These are phyloP conservation scores for Himalopsyche tibetana DNA, from an alignment of 2,888 invertebrate genomes.

Conservation along the genomic window DNA sequence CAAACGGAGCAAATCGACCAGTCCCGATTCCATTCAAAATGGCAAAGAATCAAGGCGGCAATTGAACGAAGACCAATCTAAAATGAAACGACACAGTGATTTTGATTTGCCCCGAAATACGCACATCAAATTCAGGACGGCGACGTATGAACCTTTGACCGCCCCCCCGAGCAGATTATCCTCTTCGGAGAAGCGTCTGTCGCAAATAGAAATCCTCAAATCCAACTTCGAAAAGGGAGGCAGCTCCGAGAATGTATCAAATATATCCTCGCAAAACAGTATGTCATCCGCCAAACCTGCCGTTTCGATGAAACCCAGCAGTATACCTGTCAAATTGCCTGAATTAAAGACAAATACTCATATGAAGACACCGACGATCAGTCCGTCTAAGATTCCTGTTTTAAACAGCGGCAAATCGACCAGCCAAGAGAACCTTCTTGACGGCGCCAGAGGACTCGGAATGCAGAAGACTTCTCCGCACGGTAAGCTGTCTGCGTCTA, in stretches of 20 bases:
- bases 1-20: conserved; percentile 59
- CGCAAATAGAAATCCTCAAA: conserved; percentile 74
- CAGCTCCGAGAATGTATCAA: conserved; percentile 68
- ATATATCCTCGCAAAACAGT: conserved; percentile 28
- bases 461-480: conserved; percentile 72
- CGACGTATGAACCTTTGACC: conserved; percentile 79
- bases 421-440: conserved; percentile 75
- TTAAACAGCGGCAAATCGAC: conserved; percentile 74
- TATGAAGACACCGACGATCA: conserved; percentile 67
- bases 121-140: conserved; percentile 80
- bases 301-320: conserved; percentile 74
- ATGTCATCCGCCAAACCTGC: conserved; percentile 69
- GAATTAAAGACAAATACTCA: conserved; percentile 70
- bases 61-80: conserved; percentile 54
- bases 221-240: conserved; percentile 72
- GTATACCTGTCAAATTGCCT: conserved; percentile 73
- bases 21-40: conserved; percentile 71
- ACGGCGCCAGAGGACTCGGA: conserved; percentile 70
- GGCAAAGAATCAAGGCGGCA: conserved; percentile 42
- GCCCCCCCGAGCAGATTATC: conserved; percentile 77
- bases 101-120: conserved; percentile 77
- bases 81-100: conserved; percentile 72
- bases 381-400: conserved; percentile 77
- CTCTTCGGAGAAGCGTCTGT: conserved; percentile 78
- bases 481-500: conserved; percentile 68